These are phyloP conservation scores for Okapia johnstoni DNA, from an alignment of 2,113 vertebrate species.

Conservation along the genomic window DNA sequence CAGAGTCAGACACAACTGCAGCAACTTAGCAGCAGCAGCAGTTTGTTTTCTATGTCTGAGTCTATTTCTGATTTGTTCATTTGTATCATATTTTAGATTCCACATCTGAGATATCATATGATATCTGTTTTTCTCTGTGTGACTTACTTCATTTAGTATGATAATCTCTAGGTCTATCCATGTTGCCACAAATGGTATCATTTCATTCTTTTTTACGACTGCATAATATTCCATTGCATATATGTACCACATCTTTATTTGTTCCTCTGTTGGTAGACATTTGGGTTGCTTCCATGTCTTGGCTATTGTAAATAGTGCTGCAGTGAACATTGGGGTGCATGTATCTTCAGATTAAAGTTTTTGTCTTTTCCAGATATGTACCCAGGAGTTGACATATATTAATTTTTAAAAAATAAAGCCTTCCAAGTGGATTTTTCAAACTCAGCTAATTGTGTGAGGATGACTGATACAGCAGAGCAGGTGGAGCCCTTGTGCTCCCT, in stretches of 20 bases:
- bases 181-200: neutral
- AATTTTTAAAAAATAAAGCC: neutral
- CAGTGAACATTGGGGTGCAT: neutral
- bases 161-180: neutral
- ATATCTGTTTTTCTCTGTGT: neutral
- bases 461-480: neutral
- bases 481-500: neutral
- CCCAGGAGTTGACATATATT: neutral
- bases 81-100: neutral
- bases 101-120: neutral
- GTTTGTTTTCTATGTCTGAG: neutral
- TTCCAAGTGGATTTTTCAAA: neutral
- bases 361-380: neutral
- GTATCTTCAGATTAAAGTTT: neutral
- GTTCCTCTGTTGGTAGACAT: neutral
- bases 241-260: neutral
- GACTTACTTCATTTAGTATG: neutral
- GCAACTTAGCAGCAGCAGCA: neutral
- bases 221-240: neutral
- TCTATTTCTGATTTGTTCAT: neutral
- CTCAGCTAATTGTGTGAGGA: neutral
- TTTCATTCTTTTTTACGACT: neutral
- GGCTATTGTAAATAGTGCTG: neutral
- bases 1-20: too few species aligned
- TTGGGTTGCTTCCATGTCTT: neutral